Evolutionary conservation across 2,113 vertebrate species (phyloP).

Genomic region (Ahaetulla prasina): DNA sequence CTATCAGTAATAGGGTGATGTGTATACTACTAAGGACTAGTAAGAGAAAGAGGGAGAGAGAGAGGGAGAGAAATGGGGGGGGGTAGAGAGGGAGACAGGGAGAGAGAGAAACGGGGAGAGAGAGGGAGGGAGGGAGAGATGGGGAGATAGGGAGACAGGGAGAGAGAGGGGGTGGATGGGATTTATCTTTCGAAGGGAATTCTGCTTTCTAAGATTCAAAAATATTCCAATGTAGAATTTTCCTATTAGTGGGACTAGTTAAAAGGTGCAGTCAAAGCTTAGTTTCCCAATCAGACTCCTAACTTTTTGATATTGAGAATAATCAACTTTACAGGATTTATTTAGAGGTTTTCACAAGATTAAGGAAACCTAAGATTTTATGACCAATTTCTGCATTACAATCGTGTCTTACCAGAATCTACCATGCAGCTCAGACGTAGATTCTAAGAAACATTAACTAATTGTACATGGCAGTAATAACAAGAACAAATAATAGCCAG

Average conservation of each 20-base stretch:
- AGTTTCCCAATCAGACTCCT: too few relatives aligned
- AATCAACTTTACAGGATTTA: background rate
- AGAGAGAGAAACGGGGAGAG: too few relatives aligned
- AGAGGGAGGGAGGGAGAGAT: too few relatives aligned
- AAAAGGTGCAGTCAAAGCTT: background rate
- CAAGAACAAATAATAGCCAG: constrained; percentile 28
- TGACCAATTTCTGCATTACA: background rate
- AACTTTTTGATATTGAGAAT: background rate
- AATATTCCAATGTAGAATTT: background rate
- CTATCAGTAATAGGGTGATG: background rate
- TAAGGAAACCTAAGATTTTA: background rate
- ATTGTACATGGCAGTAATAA: background rate
- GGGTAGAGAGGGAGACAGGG: too few relatives aligned
- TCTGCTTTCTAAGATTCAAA: background rate
- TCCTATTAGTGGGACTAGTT: background rate
- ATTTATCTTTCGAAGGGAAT: background rate
- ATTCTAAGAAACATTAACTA: constrained; percentile 27
- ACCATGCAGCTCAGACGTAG: background rate
- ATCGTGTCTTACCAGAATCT: constrained; percentile 10
- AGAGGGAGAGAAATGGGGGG: background rate
- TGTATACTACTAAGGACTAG: background rate
- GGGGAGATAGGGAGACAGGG: too few relatives aligned
- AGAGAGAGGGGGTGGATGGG: too few relatives aligned
- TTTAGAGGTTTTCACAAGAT: background rate
- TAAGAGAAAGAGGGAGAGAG: background rate